Evolutionary conservation across 2,113 vertebrate genomes (phyloP), one percentile per base, ranked within the genome.

Genomic region (Turdus rufiventris): DNA sequence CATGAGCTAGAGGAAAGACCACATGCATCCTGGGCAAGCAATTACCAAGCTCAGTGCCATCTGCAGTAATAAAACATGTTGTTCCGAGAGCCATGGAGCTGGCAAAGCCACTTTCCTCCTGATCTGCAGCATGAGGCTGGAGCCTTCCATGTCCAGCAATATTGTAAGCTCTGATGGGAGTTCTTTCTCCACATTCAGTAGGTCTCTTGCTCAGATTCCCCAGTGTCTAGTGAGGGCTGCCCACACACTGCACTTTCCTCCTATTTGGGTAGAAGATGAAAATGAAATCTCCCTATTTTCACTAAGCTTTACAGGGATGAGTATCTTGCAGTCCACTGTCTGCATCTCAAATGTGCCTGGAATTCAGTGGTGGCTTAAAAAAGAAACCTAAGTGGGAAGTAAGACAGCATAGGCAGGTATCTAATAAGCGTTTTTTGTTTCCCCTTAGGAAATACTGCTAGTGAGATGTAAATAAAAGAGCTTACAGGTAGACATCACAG

Each of bases 41-140:
- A 81, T 87, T 92, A 92, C 65, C 70, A 89, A 92, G 81, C 93
- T 91, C 91, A 94, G 74, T 85, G 47, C 94, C 95, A 91, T 89
- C 94, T 95, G 89, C 18, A 3, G 89, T 56, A 96, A 84, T 78
- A 85, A 91, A 92, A 91, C 93, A 89, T 3, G 0, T 81, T 74
- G 77, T 95, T 93, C 93, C 40, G 66, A 71, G 40, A 88, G 60
- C 47, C 80, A 57, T 2, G 17, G 76, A 85, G 73, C 81, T 93
- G 85, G 77, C 89, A 91, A 84, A 75, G 48, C 51, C 17, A 1
- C 48, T 70, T 84, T 89, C 77, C 70, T 92, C 68, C 53, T 67
- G 57, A 87, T 74, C 40, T 67, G 65, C 56, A 40, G 18, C 1
- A 0, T 3, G 2, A 86, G 38, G 58, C 36, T 25, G 13, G 42